phyloP scores from a whole-genome alignment of 2,113 vertebrate genomes.

The Enhydra lutris region DNA sequence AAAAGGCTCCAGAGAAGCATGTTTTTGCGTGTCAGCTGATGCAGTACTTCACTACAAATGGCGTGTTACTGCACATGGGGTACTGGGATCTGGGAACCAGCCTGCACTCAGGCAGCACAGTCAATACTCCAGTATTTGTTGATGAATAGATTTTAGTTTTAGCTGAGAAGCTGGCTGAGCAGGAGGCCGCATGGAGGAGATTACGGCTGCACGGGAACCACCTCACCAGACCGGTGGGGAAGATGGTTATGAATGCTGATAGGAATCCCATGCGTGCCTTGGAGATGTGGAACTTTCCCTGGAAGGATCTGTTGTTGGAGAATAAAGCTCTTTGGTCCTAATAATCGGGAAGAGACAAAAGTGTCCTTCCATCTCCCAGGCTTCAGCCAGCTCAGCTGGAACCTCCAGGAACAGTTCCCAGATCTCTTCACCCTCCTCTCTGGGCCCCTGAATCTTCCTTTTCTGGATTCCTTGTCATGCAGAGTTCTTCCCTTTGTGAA shows the following conservation, averaged over 20 bases:
- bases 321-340: neutral
- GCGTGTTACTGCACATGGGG: neutral
- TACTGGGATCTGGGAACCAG: conserved; percentile 30
- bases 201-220: conserved; percentile 38
- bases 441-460: neutral
- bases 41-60: neutral
- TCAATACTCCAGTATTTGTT: conserved; percentile 48
- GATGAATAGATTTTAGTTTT: conserved; percentile 67
- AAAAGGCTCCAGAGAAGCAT: neutral
- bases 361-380: neutral
- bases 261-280: conserved; percentile 31
- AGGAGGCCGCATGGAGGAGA: conserved; percentile 57
- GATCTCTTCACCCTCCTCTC: neutral
- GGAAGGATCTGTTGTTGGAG: neutral
- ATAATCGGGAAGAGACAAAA: neutral
- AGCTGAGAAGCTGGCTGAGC: conserved; percentile 27
- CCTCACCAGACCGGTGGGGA: conserved; percentile 3
- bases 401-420: neutral
- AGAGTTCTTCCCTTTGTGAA: neutral
- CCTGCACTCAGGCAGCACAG: neutral
- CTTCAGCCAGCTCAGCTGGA: neutral
- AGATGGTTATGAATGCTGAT: neutral
- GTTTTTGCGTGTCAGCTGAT: neutral
- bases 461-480: neutral
- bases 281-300: neutral